A percentile compares a stretch with the other conserved stretches of the same genome.
Evolutionary conservation across 92 coral and sea anemone genomes (phyloP).

Genomic region (Phenganax stokvisi): DNA sequence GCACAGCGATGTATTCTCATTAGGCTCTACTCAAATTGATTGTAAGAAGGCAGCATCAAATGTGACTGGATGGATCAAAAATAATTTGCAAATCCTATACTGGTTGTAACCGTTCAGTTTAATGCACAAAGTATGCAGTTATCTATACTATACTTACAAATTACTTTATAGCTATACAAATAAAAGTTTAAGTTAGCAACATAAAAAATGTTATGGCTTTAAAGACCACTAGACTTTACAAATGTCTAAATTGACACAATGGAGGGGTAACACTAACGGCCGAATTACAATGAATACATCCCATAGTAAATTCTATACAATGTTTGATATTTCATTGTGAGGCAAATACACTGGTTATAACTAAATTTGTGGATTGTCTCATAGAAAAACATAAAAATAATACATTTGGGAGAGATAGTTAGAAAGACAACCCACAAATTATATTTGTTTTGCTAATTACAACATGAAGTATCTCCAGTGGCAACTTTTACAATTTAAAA

Average conservation of each 20-base stretch:
- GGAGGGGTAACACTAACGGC: background rate
- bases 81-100: background rate
- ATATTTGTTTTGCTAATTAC: no score
- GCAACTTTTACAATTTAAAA: no score
- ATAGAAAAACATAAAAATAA: background rate
- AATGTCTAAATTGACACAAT: background rate
- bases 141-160: background rate
- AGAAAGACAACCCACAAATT: no score
- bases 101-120: background rate
- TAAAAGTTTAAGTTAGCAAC: slow-evolving; percentile 4
- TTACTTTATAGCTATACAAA: slow-evolving; percentile 1
- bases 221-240: background rate
- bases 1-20: no score
- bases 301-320: background rate
- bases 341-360: background rate
- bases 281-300: background rate
- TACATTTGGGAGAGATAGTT: no score
- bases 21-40: background rate
- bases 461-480: no score
- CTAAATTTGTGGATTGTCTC: background rate
- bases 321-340: background rate
- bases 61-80: background rate
- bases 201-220: background rate
- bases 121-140: background rate
- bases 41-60: background rate